A percentile compares a stretch with the other conserved stretches of the same genome.
Conservation (phyloP, 2,113 vertebrate species). For the Callaeas wilsoni region DNA sequence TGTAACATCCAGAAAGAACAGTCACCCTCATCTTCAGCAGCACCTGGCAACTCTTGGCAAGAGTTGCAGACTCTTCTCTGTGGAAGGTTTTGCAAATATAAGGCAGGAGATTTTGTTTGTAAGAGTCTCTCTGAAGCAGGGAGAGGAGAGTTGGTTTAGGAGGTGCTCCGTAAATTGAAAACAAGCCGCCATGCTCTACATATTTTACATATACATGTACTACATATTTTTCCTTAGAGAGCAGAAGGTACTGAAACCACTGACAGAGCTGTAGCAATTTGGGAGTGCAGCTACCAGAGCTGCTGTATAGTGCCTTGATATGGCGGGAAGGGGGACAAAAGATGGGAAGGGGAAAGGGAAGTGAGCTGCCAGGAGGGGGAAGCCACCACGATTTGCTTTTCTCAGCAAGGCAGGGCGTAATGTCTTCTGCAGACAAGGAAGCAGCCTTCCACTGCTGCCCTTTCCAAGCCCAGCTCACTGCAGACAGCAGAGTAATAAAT, state of each 20-base stretch:
- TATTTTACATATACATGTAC: too few relatives aligned
- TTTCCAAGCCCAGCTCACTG: neutral
- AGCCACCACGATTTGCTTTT: neutral
- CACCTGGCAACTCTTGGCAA: neutral
- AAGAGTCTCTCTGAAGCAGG: neutral
- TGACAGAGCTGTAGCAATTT: neutral
- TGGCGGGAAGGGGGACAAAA: neutral
- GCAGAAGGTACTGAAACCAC: neutral
- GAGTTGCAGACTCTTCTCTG: neutral
- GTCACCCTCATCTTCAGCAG: neutral
- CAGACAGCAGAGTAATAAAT: constrained; percentile 5
- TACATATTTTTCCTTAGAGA: neutral
- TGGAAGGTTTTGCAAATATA: neutral
- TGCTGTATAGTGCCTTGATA: neutral
- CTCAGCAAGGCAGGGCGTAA: neutral
- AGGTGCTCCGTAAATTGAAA: neutral
- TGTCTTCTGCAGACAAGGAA: neutral
- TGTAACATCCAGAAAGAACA: neutral
- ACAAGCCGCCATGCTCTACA: neutral
- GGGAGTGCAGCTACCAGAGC: neutral
- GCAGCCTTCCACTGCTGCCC: neutral
- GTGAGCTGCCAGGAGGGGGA: neutral
- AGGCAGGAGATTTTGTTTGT: neutral
- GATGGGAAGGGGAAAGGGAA: neutral
- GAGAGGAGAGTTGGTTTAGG: neutral